Base-by-base conservation (phyloP, 1,140 invertebrate genomes). In the Zelostemma sp. region DNA sequence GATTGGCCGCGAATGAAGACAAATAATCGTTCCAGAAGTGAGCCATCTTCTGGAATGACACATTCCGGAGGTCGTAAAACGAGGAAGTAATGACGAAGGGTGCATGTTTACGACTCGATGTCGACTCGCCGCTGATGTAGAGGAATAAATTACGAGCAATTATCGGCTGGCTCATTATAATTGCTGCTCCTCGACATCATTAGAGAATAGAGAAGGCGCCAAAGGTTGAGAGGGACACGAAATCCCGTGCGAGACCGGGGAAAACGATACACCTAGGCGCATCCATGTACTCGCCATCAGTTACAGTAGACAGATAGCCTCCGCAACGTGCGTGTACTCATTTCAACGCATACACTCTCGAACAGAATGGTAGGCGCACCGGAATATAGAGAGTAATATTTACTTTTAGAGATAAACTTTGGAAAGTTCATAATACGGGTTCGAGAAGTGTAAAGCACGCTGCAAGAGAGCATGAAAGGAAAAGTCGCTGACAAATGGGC, bases 271-370 rank as follows among this genome's bases (percentile, higher is more conserved):
- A 68, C 53, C 41, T 38, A 59, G 59, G 45, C 55, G 55, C 54
- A 55, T 61, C 58, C 61, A 55, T 65, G 53, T 61, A 64, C 57
- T 58, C 62, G 65, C 57, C 64, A 71, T 66, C 68, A 66, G 62
- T 49, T 55, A 54, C 57, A 49, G 58, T 57, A 57, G 53, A 71
- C 61, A 57, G 61, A 65, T 65, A 70, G 54, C 54, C 19, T 45
- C 41, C 62, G 61, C 68, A 71, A 49, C 62, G 62, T 71, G 68
- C 68, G 56, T 70, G 68, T 65, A 53, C 61, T 61, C 58, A 61
- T 70, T 70, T 61, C 61, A 65, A 11, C 62, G 54, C 68, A 47
- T 58, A 66, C 63, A 66, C 48, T 59, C 58, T 49, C 35, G 12
- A 3, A 38, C 11, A 25, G 21, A 25, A 25, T 8, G 3, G 21